phyloP scores from a whole-genome alignment of 64 coral and sea anemone species.

The Montipora capricornis region DNA sequence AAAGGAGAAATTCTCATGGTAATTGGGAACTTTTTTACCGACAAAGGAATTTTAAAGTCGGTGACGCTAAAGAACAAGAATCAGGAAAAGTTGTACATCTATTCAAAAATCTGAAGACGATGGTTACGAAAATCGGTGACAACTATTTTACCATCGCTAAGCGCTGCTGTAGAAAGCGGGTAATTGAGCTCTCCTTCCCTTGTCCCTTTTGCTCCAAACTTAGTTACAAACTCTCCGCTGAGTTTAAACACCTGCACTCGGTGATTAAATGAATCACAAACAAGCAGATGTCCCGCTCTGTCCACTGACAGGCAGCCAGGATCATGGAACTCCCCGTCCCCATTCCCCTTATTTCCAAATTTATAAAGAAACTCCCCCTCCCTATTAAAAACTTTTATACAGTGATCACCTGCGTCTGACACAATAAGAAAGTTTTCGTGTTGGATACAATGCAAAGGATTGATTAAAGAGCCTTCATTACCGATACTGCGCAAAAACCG shows the following conservation, averaged over 20 bases:
- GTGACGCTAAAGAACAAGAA: no score
- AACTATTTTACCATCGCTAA: neutral
- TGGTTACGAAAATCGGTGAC: neutral
- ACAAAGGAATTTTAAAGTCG: no score
- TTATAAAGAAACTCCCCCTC: neutral
- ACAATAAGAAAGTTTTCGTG: neutral
- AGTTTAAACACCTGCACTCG: neutral
- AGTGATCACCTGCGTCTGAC: no score
- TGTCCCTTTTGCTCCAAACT: neutral
- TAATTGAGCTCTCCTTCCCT: neutral
- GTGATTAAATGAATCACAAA: neutral
- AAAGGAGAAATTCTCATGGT: no score
- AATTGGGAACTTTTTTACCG: no score
- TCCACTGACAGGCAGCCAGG: neutral
- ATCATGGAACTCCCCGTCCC: neutral
- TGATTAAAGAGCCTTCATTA: neutral
- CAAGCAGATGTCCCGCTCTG: neutral
- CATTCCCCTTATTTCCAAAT: neutral
- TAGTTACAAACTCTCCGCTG: neutral
- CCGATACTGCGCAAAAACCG: neutral
- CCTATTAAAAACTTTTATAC: neutral
- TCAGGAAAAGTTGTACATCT: neutral
- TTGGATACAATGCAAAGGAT: neutral
- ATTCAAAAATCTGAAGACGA: neutral
- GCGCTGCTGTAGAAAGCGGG: neutral